phyloP scores from a whole-genome alignment of 1,140 invertebrate species.

The Drosophila watanabei region DNA sequence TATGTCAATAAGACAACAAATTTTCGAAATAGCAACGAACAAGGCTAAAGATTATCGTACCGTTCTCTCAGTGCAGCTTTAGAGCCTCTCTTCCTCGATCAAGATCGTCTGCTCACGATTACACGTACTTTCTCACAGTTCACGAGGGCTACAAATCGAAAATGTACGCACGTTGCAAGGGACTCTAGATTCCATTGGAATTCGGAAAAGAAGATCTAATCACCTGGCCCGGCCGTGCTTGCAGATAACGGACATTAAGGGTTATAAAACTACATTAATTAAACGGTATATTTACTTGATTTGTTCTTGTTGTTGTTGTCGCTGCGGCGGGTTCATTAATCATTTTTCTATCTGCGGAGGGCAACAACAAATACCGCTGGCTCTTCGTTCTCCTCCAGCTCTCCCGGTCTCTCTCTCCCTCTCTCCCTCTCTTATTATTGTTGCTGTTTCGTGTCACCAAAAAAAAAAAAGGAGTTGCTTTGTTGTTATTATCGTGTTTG shows the following conservation, averaged over 20 bases:
- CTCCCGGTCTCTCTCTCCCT: neutral
- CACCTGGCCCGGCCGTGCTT: neutral
- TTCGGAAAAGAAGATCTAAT: neutral
- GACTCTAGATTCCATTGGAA: neutral
- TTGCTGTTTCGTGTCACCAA: constrained; percentile 14
- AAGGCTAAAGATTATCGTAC: neutral
- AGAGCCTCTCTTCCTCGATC: neutral
- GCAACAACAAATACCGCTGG: constrained; percentile 27
- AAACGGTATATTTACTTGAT: constrained; percentile 35
- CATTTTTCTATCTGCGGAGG: constrained; percentile 24
- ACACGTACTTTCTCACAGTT: neutral
- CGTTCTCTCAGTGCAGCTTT: neutral
- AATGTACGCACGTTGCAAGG: neutral
- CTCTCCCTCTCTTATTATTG: constrained; percentile 10
- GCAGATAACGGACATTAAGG: constrained; percentile 11
- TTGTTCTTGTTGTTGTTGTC: constrained; percentile 7
- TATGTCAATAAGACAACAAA: neutral
- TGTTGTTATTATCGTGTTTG: constrained; percentile 42
- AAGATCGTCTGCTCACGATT: neutral
- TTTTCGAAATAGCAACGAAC: neutral
- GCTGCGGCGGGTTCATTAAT: constrained; percentile 20
- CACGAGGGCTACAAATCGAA: neutral
- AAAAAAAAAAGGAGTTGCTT: constrained; percentile 13
- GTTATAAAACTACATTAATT: constrained; percentile 11
- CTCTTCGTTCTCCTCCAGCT: neutral